These are phyloP conservation scores for Rhodophaea formosa DNA, from an alignment of 2,888 invertebrate genomes.

Conservation along the genomic window DNA sequence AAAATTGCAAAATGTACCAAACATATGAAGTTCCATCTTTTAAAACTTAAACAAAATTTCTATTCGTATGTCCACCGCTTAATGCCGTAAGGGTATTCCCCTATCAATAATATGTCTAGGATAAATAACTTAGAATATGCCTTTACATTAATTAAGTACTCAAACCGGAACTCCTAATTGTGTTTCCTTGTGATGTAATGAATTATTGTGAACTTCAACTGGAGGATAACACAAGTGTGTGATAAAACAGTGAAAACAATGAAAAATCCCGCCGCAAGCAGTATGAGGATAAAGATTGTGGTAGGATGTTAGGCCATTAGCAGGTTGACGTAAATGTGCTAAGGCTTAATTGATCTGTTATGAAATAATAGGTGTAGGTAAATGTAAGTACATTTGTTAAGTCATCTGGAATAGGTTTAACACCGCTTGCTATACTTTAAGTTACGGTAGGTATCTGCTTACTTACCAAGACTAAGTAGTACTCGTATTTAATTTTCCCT, in stretches of 20 bases:
- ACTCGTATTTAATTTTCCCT: no score
- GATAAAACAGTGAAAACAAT: constrained; percentile 6
- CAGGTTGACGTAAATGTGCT: neutral
- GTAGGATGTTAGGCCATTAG: constrained; percentile 1
- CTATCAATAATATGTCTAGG: no score
- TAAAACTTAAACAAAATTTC: no score
- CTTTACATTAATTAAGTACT: neutral
- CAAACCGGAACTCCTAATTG: neutral
- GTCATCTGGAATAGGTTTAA: no score
- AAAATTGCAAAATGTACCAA: no score
- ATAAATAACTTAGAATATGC: no score
- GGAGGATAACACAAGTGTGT: neutral
- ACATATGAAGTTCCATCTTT: no score
- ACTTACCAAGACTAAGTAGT: no score
- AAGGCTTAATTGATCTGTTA: neutral
- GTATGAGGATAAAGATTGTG: constrained; percentile 4
- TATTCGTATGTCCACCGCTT: no score
- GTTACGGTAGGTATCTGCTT: no score
- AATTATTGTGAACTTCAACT: neutral
- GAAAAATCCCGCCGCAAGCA: constrained; percentile 4
- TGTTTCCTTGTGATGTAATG: neutral
- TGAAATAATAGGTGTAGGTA: neutral
- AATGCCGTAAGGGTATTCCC: no score
- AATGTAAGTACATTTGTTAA: neutral
- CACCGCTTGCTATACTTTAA: no score